A percentile compares a stretch with the other conserved stretches of the same genome.
Conservation (phyloP, 2,797 vertebrate species). For the Chelidonichthys spinosus region DNA sequence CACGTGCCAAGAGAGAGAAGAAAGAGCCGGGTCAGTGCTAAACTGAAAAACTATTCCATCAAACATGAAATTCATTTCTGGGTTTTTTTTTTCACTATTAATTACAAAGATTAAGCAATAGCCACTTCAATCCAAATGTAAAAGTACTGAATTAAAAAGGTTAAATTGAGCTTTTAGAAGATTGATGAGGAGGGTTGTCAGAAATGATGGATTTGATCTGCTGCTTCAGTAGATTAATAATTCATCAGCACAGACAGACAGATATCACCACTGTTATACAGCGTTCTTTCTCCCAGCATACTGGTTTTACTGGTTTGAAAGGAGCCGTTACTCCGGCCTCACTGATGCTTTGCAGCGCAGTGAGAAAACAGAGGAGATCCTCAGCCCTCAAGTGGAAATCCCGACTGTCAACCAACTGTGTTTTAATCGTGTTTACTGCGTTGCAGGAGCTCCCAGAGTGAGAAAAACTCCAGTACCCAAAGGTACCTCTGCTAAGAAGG, state of each 20-base stretch:
- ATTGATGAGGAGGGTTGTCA: neutral
- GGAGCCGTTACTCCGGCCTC: neutral
- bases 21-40: slow-evolving; percentile 90
- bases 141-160: neutral
- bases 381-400: neutral
- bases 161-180: neutral
- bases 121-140: neutral
- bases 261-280: neutral
- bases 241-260: neutral
- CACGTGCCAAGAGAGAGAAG: slow-evolving; percentile 91
- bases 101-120: neutral
- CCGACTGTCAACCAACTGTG: slow-evolving; percentile 6
- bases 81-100: neutral
- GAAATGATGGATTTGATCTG: neutral
- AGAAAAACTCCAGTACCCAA: slow-evolving; percentile 89
- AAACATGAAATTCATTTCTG: neutral
- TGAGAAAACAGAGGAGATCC: slow-evolving; percentile 1
- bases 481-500: slow-evolving; percentile 86
- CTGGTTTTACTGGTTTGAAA: slow-evolving; percentile 7
- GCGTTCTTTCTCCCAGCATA: neutral
- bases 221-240: neutral
- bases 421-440: slow-evolving; percentile 14
- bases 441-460: slow-evolving; percentile 83
- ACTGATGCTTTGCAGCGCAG: slow-evolving; percentile 10
- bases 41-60: neutral